A percentile compares a stretch with the other conserved stretches of the same genome.
Evolutionary conservation across 2,888 invertebrate species (phyloP).

Genomic region (Pimpla rufipes): DNA sequence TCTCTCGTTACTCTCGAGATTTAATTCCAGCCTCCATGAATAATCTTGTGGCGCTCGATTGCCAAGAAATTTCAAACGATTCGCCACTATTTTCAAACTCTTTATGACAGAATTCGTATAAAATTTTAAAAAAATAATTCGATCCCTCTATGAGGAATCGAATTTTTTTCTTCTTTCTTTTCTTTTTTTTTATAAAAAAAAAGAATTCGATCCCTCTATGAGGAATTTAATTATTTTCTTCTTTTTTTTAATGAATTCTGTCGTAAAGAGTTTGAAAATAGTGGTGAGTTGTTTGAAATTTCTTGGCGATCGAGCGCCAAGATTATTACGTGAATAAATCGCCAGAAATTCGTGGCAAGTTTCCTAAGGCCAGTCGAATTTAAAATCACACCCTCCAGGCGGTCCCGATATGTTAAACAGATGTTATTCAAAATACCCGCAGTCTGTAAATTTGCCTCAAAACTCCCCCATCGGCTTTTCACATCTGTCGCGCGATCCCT

Average conservation of each 20-base stretch:
- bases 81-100: neutral
- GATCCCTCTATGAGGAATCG: too few relatives aligned
- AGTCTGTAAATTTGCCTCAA: constrained; percentile 22
- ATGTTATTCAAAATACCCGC: constrained; percentile 26
- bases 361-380: neutral
- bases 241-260: too few relatives aligned
- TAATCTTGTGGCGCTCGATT: constrained; percentile 25
- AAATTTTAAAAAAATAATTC: too few relatives aligned
- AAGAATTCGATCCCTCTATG: too few relatives aligned
- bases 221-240: too few relatives aligned
- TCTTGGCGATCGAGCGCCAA: neutral
- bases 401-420: constrained; percentile 20
- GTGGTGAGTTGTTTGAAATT: neutral
- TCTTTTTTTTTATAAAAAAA: too few relatives aligned
- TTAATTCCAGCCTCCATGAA: constrained; percentile 27
- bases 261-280: constrained; percentile 9
- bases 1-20: constrained; percentile 8
- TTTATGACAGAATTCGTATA: too few relatives aligned
- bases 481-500: constrained; percentile 4
- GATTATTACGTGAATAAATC: constrained; percentile 27
- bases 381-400: neutral
- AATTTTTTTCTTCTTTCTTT: too few relatives aligned
- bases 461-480: neutral
- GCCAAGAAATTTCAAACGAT: neutral
- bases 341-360: neutral